Base-by-base conservation (phyloP, 1,140 invertebrate genomes). In the Polypedilum vanderplanki region DNA sequence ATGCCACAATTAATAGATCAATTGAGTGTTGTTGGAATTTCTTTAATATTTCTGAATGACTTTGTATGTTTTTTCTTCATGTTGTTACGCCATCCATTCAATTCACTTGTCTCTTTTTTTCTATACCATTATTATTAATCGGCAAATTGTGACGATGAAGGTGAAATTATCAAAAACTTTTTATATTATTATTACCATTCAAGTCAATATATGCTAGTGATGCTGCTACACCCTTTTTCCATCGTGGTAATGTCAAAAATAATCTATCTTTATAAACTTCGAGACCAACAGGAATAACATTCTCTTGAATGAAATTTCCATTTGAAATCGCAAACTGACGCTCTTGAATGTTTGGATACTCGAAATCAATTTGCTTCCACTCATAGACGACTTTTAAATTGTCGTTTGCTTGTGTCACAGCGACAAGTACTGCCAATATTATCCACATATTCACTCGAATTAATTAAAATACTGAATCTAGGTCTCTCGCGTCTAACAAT, bases 221-320 rank as follows among this genome's bases (percentile, higher is more conserved):
- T 40, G 90, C 87, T 1, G 89, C 87, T 7, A 93, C 90, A 22
- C 91, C 91, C 24, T 81, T 78, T 77, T 87, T 87, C 91, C 91
- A 93, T 77, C 90, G 85, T 10, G 91, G 91, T 7, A 92, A 85
- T 0, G 90, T 90, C 12, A 92, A 80, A 77, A 91, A 91, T 74
- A 92, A 79, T 46, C 87, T 84, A 57, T 88, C 86, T 22, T 84
- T 85, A 74, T 86, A 85, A 1, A 91, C 86, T 78, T 92, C 90
- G 57, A 92, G 76, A 0, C 90, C 90, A 76, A 91, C 85, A 0
- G 90, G 90, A 64, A 91, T 83, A 77, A 90, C 90, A 79, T 91
- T 89, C 76, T 88, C 86, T 10, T 86, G 87, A 10, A 88, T 85
- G 76, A 89, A 90, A 24, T 83, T 79, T 40, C 85, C 84, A 22